Evolutionary conservation across 1,140 invertebrate species (phyloP).

Genomic region (Drosophila orena): DNA sequence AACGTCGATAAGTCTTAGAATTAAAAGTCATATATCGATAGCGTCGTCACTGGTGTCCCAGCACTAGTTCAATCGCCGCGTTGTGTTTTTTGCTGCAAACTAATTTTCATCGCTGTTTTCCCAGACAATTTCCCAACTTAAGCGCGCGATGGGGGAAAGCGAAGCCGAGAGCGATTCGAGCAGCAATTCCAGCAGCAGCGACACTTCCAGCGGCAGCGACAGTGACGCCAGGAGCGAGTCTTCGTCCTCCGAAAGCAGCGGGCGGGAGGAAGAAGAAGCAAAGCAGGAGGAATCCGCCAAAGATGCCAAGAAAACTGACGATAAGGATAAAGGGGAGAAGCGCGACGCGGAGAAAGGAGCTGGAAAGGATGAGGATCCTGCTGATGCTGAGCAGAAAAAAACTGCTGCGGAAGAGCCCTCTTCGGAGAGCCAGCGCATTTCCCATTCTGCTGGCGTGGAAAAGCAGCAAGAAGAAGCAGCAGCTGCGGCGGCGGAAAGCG

Average conservation of each 20-base stretch:
- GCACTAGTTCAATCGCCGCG: constrained; percentile 18
- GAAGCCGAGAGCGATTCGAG: constrained; percentile 66
- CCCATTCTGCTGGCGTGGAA: constrained; percentile 41
- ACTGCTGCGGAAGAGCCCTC: not conserved
- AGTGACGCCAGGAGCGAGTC: constrained; percentile 37
- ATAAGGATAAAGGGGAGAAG: constrained; percentile 10
- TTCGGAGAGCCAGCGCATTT: not conserved
- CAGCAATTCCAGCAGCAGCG: constrained; percentile 53
- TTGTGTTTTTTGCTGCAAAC: constrained; percentile 27
- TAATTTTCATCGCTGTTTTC: constrained; percentile 53
- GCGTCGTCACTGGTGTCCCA: not conserved
- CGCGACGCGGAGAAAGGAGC: constrained; percentile 2
- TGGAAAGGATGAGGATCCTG: not conserved
- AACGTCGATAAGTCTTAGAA: too few relatives aligned
- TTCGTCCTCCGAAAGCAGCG: constrained; percentile 28
- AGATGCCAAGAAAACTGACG: constrained; percentile 14
- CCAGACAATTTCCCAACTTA: constrained; percentile 7
- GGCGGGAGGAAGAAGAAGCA: constrained; percentile 42
- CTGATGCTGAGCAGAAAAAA: not conserved
- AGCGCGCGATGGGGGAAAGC: constrained; percentile 55
- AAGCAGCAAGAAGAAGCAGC: constrained; percentile 34
- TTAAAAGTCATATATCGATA: not conserved
- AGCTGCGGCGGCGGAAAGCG: constrained; percentile 3
- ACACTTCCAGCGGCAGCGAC: constrained; percentile 33
- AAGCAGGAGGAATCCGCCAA: constrained; percentile 1